Base-by-base conservation (phyloP, 1,140 invertebrate species). In the Ladona fulva region DNA sequence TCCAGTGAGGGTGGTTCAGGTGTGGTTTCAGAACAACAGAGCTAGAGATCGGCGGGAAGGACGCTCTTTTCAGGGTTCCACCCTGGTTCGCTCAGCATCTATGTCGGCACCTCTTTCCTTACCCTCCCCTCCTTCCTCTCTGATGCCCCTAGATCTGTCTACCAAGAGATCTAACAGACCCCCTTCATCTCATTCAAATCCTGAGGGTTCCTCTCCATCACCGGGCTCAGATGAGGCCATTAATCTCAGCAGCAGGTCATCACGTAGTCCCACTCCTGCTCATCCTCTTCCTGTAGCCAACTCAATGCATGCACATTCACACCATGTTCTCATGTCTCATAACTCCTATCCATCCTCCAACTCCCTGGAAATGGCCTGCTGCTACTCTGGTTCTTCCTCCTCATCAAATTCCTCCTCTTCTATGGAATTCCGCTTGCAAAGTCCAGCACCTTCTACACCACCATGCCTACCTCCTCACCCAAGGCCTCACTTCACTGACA, bases 11-110 rank as follows among this genome's bases (percentile, higher is more conserved):
- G 97, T 99, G 3, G 96, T 99, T 8, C 97, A 98, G 83, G 90
- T 91, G 5, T 99, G 97, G 97, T 99, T 99, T 84, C 97, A 99
- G 87, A 99, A 99, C 85, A 97, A 95, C 81, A 89, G 97, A 77
- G 97, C 97, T 0, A 89, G 97, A 44, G 95, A 97, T 83, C 90
- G 96, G 37, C 88, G 95, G 80, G 91, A 92, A 82, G 91, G 90
- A 11, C 85, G 90, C 77, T 91, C 24, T 86, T 87, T 24, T 42
- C 74, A 77, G 37, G 77, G 76, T 77, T 80, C 82, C 77, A 73
- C 77, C 37, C 78, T 79, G 76, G 77, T 78, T 77, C 16, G 74
- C 11, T 78, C 89, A 1, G 29, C 29, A 37, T 8, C 29, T 37
- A 37, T 37, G n/a, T n/a, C n/a, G n/a, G n/a, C n/a, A n/a, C n/a